Evolutionary conservation across 1,140 invertebrate genomes (phyloP).

Genomic region (Lasaia peninsularis): DNA sequence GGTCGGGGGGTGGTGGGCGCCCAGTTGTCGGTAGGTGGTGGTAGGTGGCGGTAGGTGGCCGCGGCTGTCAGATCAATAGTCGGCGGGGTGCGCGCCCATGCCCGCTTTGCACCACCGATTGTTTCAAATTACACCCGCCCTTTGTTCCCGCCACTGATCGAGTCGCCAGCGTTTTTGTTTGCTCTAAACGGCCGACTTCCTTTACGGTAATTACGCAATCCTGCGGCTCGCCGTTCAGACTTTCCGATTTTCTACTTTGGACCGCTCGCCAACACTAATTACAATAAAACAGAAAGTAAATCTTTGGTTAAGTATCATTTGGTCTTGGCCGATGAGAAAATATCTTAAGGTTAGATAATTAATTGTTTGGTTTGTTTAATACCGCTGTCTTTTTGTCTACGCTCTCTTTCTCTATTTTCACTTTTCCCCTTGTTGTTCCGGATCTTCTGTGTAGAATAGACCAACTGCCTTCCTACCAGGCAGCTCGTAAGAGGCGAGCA

Average conservation of each 20-base stretch:
- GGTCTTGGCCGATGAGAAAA: no score
- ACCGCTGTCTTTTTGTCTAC: no score
- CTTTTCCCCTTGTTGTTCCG: no score
- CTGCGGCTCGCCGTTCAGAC: constrained; percentile 45
- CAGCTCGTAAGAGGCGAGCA: no score
- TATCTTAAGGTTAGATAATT: no score
- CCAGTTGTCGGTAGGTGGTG: constrained; percentile 34
- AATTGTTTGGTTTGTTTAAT: no score
- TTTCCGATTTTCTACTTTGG: constrained; percentile 37
- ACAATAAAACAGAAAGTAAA: not conserved
- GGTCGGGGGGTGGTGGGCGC: constrained; percentile 28
- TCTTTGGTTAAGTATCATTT: no score
- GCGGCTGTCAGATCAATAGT: constrained; percentile 71
- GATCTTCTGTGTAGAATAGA: no score
- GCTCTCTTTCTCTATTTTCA: no score
- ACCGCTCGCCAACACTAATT: constrained; percentile 17
- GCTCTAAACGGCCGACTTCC: constrained; percentile 63
- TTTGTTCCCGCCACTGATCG: constrained; percentile 70
- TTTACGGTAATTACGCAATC: constrained; percentile 72
- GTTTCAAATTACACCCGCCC: constrained; percentile 71
- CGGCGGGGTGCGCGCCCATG: constrained; percentile 61
- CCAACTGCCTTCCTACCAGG: no score
- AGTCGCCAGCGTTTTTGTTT: constrained; percentile 66
- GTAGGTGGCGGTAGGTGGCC: constrained; percentile 35
- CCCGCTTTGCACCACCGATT: constrained; percentile 63